phyloP scores from a whole-genome alignment of 2,888 invertebrate genomes.

The Apamea epomidion region DNA sequence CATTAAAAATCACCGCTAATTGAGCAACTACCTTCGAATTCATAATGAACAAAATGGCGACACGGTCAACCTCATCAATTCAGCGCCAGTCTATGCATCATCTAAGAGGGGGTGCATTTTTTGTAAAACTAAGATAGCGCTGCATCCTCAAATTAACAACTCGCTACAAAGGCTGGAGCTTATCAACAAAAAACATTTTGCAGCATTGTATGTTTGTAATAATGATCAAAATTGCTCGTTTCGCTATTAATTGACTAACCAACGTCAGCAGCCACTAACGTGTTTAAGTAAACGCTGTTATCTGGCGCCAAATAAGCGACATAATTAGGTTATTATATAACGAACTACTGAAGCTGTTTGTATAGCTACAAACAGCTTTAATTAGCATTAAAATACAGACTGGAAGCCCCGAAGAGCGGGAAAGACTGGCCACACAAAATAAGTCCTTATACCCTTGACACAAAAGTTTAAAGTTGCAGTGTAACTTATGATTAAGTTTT shows the following conservation, averaged over 20 bases:
- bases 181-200: background rate
- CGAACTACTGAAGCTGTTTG: background rate
- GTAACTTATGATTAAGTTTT: background rate
- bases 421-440: background rate
- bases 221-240: slow-evolving; percentile 7
- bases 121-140: background rate
- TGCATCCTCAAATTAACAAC: background rate
- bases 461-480: slow-evolving; percentile 23
- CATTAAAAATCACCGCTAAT: background rate
- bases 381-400: slow-evolving; percentile 19
- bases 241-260: slow-evolving; percentile 15
- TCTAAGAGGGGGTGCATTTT: background rate
- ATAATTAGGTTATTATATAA: slow-evolving; percentile 44
- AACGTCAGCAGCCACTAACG: slow-evolving; percentile 25
- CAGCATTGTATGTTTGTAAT: background rate
- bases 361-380: too few relatives aligned
- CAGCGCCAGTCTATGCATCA: background rate
- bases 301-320: slow-evolving; percentile 37
- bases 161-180: background rate
- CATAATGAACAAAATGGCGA: background rate
- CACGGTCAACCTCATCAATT: background rate
- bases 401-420: slow-evolving; percentile 24
- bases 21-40: background rate
- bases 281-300: slow-evolving; percentile 50
- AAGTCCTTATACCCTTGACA: background rate